phyloP scores from a whole-genome alignment of 2,888 invertebrate genomes.

The Drosophila niveifrons region DNA sequence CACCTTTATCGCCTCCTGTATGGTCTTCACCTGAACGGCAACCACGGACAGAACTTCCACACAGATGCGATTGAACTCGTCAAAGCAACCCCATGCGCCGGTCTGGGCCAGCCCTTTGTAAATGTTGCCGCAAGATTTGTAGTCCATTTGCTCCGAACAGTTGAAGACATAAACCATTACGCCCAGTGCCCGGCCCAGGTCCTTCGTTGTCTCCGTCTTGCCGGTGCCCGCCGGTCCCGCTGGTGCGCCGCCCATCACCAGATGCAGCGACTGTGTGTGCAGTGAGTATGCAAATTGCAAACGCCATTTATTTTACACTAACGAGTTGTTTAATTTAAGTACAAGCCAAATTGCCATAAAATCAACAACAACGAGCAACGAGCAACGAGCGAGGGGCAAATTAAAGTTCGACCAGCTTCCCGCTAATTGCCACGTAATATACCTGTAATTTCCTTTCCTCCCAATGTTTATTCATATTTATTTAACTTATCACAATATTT shows the following conservation, averaged over 20 bases:
- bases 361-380: constrained; percentile 52
- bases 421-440: constrained; percentile 25
- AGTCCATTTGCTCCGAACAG: constrained; percentile 99
- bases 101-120: constrained; percentile 97
- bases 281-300: constrained; percentile 71
- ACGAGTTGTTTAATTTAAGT: constrained; percentile 78
- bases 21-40: constrained; percentile 96
- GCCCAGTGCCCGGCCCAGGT: constrained; percentile 97
- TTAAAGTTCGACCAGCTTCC: constrained; percentile 15
- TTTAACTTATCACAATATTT: constrained; percentile 11
- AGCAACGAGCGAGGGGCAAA: constrained; percentile 3
- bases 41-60: constrained; percentile 99
- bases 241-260: constrained; percentile 98
- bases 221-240: constrained; percentile 98
- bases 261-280: constrained; percentile 90
- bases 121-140: constrained; percentile 97
- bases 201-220: constrained; percentile 99
- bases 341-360: constrained; percentile 51
- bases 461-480: neutral
- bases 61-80: constrained; percentile 98
- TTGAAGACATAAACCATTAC: constrained; percentile 99
- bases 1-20: constrained; percentile 94
- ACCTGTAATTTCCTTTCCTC: constrained; percentile 8
- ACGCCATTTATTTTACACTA: constrained; percentile 73
- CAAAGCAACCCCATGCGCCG: constrained; percentile 99